Evolutionary conservation across 2,888 invertebrate species (phyloP).

Genomic region (Trichogramma dendrolimi): DNA sequence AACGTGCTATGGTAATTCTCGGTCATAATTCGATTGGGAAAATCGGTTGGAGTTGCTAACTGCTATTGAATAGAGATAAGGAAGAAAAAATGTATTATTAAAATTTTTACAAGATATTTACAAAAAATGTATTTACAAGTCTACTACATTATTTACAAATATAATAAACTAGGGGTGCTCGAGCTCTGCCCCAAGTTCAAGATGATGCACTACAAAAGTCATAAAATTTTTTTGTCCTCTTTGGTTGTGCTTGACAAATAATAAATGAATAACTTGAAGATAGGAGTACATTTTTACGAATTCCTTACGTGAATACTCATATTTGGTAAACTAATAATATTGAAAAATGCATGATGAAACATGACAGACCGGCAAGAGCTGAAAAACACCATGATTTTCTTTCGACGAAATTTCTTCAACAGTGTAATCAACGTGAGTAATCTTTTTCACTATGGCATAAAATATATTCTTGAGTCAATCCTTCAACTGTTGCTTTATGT

Average conservation of each 20-base stretch:
- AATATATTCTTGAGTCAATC: conserved; percentile 85
- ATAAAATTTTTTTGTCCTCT: conserved; percentile 95
- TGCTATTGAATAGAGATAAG: no score
- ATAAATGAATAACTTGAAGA: background rate
- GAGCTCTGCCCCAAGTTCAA: no score
- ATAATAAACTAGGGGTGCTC: no score
- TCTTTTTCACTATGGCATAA: conserved; percentile 90
- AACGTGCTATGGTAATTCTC: no score
- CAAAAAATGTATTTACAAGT: no score
- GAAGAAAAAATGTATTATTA: no score
- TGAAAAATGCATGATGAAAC: conserved; percentile 90
- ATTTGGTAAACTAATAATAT: conserved; percentile 94
- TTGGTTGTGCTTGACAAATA: conserved; percentile 82
- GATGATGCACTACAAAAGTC: conserved; percentile 94
- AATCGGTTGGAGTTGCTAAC: no score
- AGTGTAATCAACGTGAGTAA: conserved; percentile 93
- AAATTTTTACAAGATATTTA: no score
- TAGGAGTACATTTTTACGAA: background rate
- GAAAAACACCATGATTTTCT: conserved; percentile 96
- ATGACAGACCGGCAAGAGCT: conserved; percentile 97
- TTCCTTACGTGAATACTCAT: conserved; percentile 84
- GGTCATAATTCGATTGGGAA: no score
- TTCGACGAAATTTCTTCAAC: conserved; percentile 90
- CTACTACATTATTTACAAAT: no score
- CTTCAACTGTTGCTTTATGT: conserved; percentile 76